phyloP scores from a whole-genome alignment of 2,797 vertebrate genomes.

The Falco concolor region DNA sequence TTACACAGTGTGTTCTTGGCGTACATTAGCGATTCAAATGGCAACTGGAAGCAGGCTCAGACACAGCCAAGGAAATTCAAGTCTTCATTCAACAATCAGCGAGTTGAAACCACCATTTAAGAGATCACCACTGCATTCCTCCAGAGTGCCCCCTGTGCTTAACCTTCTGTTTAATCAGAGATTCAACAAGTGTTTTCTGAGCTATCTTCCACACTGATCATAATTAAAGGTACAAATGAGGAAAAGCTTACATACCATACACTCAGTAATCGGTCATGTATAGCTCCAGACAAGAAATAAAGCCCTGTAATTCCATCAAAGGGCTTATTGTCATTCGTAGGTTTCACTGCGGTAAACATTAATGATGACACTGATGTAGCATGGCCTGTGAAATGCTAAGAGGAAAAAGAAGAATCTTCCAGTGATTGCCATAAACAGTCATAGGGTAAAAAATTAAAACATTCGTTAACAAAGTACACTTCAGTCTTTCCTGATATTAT shows the following conservation, averaged over 20 bases:
- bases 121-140: constrained; percentile 19
- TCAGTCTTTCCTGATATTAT: too few species aligned
- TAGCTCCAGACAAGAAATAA: constrained; percentile 94
- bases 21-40: not conserved
- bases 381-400: constrained; percentile 95
- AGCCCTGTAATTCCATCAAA: constrained; percentile 86
- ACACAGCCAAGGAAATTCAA: constrained; percentile 48
- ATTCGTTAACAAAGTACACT: not conserved
- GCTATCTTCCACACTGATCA: not conserved
- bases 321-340: constrained; percentile 79
- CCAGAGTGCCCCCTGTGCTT: not conserved
- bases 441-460: not conserved
- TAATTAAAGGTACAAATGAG: not conserved
- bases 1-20: not conserved
- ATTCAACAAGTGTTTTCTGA: too few species aligned
- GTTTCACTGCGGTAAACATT: constrained; percentile 86
- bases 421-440: not conserved
- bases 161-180: not conserved
- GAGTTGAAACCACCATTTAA: constrained; percentile 22
- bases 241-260: constrained; percentile 85
- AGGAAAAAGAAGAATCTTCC: constrained; percentile 1
- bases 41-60: constrained; percentile 38
- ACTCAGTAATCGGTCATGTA: constrained; percentile 90
- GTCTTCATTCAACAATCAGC: constrained; percentile 31
- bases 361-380: constrained; percentile 90